Conservation (phyloP, 2,888 invertebrate genomes). For the Lithophane leautieri region DNA sequence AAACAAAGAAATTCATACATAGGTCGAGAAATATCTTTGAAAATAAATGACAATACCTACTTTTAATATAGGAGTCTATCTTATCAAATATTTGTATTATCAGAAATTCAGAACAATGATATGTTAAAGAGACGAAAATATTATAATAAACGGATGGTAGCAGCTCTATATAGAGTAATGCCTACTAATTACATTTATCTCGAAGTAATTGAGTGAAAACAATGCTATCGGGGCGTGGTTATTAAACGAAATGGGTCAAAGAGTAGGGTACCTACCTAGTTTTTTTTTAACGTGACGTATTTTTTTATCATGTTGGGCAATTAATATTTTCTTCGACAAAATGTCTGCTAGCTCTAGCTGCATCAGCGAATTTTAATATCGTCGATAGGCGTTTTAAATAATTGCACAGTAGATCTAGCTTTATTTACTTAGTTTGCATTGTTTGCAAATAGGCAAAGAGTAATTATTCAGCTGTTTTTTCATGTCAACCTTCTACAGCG, state of each 20-base stretch:
- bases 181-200: slow-evolving; percentile 37
- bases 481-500: slow-evolving; percentile 13
- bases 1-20: slow-evolving; percentile 37
- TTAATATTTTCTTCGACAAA: slow-evolving; percentile 24
- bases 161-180: not conserved
- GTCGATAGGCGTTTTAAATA: not conserved
- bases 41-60: slow-evolving; percentile 18
- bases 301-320: slow-evolving; percentile 11
- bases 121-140: slow-evolving; percentile 11
- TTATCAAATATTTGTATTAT: slow-evolving; percentile 47
- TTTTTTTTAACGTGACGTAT: slow-evolving; percentile 2
- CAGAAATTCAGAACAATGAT: slow-evolving; percentile 13
- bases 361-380: slow-evolving; percentile 4
- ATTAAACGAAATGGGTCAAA: slow-evolving; percentile 39
- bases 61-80: slow-evolving; percentile 11
- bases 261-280: not conserved
- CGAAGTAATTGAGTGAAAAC: slow-evolving; percentile 41
- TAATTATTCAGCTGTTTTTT: slow-evolving; percentile 23
- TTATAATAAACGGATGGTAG: slow-evolving; percentile 8
- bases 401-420: slow-evolving; percentile 32
- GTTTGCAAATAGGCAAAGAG: not conserved
- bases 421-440: slow-evolving; percentile 17
- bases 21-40: slow-evolving; percentile 30
- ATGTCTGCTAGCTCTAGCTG: not conserved
- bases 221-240: slow-evolving; percentile 14